These are phyloP conservation scores for Masnerella sp. DNA, from an alignment of 2,888 invertebrate species.

Conservation along the genomic window DNA sequence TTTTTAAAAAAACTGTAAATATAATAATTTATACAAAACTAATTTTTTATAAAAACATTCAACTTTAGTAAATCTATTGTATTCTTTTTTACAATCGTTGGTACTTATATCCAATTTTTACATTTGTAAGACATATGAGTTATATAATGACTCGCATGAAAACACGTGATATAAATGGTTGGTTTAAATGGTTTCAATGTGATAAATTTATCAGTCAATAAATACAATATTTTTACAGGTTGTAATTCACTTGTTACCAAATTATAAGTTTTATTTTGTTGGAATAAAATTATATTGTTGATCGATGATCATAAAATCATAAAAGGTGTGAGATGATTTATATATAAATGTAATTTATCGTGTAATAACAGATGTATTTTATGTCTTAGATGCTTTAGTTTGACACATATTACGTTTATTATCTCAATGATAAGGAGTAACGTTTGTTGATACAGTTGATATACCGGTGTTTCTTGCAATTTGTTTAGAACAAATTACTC, in stretches of 20 bases:
- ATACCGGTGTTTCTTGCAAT: background rate
- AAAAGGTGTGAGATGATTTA: too few species aligned
- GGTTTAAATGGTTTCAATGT: constrained; percentile 15
- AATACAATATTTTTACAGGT: background rate
- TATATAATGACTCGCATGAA: constrained; percentile 2
- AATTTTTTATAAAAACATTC: too few species aligned
- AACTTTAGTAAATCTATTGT: too few species aligned
- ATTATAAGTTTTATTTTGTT: too few species aligned
- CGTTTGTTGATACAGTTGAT: background rate
- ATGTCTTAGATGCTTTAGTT: background rate
- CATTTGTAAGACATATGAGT: constrained; percentile 2
- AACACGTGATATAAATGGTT: constrained; percentile 3
- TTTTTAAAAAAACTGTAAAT: too few species aligned
- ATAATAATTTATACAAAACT: too few species aligned
- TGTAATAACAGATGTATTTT: background rate
- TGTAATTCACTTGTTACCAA: too few species aligned
- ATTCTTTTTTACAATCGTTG: background rate
- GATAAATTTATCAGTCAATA: constrained; percentile 1
- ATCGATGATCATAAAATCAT: too few species aligned
- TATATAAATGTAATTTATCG: background rate
- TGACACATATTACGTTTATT: constrained; percentile 1
- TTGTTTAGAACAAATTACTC: background rate
- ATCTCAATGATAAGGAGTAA: background rate
- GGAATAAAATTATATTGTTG: background rate
- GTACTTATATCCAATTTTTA: background rate